Base-by-base conservation (phyloP, 2,888 invertebrate genomes). In the Listrodromus nycthemerus region DNA sequence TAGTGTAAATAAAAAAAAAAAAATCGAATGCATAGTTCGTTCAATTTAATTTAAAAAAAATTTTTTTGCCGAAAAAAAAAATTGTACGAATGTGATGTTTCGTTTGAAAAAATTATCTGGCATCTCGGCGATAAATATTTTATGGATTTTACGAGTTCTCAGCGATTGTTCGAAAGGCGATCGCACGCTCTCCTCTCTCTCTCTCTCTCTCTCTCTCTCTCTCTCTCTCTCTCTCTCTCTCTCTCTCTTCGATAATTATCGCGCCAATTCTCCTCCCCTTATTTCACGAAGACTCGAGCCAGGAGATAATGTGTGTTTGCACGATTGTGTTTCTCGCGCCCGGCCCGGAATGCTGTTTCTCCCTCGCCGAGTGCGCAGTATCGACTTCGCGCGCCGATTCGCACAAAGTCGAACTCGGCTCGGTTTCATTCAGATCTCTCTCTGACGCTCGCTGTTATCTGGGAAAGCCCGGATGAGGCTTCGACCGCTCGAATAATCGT, bases 381-480 rank as follows among this genome's bases (percentile, higher is more conserved):
- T 78, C 69, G 50, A 63, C 10, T 24, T 24, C 21, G 4, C 55
- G 55, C 55, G 21, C 13, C 19, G 10, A 21, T 61, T 30, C 27
- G 19, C 13, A 16, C 27, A 48, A 45, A 69, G 58, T 45, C 19
- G 7, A 6, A 21, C 7, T 27, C 13, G 21, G 13, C 24, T 37
- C 19, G 30, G 24, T 58, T 78, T 70, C 78, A 61, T 77, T 84
- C 80, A 50, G 41, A 66, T 66, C 16, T 66, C 66, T 66, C 66
- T 45, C 10, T 45, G 66, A 66, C 21, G 41, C 66, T 66, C 30
- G 48, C 55, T 5, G 21, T 55, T 55, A 55, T 55, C 24, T 55
- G 55, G 10, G 55, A 55, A 55, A 55, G 24, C 19, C 13, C 55
- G 55, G 24, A 24, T 24, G 55, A 55, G 10, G 55, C 24, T 55